A percentile compares a stretch with the other conserved stretches of the same genome.
phyloP scores from a whole-genome alignment of 53 echinoderm and acorn worm genomes.

The Hippasteria phrygiana region DNA sequence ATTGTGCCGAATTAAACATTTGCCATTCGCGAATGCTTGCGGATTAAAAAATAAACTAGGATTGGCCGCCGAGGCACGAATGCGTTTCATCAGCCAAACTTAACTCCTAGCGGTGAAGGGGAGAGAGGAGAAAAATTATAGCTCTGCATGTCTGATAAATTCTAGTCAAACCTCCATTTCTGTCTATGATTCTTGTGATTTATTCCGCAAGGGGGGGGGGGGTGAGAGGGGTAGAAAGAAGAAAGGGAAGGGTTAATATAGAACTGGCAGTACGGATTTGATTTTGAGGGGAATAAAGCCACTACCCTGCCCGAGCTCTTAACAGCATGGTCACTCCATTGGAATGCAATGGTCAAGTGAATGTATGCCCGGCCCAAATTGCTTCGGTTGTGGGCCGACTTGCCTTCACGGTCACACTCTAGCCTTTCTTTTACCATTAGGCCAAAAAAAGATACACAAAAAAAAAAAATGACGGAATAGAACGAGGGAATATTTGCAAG shows the following conservation, averaged over 20 bases:
- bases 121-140: no score
- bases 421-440: constrained; percentile 23
- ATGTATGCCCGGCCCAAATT: neutral
- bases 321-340: constrained; percentile 35
- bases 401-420: neutral
- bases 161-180: neutral
- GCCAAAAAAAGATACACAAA: neutral
- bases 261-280: neutral
- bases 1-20: constrained; percentile 3
- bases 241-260: neutral
- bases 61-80: neutral
- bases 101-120: no score
- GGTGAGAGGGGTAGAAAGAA: neutral
- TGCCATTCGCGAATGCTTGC: neutral
- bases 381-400: neutral
- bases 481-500: neutral
- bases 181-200: neutral
- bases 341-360: constrained; percentile 60
- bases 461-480: neutral
- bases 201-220: neutral
- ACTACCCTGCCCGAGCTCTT: neutral
- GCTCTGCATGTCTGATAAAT: no score
- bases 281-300: neutral
- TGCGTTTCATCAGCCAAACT: neutral
- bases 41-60: neutral